phyloP scores from a whole-genome alignment of 2,888 invertebrate species.

The Eristalis pertinax region DNA sequence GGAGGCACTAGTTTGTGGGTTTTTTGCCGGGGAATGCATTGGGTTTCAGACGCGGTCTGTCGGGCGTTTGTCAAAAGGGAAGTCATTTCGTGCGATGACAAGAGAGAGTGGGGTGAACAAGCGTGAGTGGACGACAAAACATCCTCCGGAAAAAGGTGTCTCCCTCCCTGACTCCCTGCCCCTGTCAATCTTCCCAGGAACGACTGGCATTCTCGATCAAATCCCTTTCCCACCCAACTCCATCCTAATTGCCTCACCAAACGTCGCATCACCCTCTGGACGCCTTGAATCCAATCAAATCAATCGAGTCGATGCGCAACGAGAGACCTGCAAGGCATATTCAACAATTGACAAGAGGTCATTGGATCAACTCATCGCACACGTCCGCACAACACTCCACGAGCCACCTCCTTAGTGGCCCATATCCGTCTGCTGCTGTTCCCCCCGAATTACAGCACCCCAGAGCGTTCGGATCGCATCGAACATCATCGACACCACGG shows the following conservation, averaged over 20 bases:
- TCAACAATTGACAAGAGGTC: background rate
- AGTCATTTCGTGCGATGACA: no score
- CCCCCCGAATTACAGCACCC: background rate
- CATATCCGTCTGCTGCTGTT: background rate
- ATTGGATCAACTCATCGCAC: background rate
- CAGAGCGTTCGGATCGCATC: background rate
- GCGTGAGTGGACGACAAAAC: no score
- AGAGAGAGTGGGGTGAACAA: no score
- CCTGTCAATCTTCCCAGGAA: no score
- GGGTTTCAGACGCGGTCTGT: no score
- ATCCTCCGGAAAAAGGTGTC: no score
- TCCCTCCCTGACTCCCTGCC: no score
- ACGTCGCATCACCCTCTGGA: background rate
- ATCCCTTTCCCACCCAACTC: background rate
- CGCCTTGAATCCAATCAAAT: background rate
- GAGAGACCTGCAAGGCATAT: background rate
- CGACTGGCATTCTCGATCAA: no score
- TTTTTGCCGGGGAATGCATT: no score
- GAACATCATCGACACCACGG: background rate
- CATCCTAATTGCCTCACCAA: background rate
- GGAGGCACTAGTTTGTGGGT: background rate
- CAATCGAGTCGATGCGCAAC: background rate
- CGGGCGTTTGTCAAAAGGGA: no score
- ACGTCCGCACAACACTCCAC: background rate
- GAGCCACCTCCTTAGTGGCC: background rate